phyloP scores from a whole-genome alignment of 1,140 invertebrate species.

The Mizuhopecten yessoensis region DNA sequence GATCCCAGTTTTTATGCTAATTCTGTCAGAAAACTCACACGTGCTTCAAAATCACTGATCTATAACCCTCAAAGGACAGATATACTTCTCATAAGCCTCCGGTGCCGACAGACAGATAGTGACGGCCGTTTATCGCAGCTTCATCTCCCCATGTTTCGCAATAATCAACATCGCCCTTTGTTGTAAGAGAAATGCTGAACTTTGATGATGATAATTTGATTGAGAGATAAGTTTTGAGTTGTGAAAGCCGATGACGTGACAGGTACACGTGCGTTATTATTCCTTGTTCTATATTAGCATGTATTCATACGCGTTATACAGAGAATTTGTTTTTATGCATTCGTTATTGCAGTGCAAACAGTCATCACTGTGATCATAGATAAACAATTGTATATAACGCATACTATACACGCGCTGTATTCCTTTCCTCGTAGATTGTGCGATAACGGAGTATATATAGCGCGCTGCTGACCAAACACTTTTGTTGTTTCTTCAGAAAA shows the following conservation, averaged over 20 bases:
- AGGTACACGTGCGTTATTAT: background rate
- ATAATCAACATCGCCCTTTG: background rate
- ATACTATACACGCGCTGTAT: too few relatives aligned
- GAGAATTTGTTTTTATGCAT: too few relatives aligned
- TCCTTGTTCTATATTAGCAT: background rate
- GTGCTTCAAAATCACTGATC: background rate
- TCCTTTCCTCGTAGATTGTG: too few relatives aligned
- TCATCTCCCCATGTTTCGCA: background rate
- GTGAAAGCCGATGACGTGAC: background rate
- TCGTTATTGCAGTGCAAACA: too few relatives aligned
- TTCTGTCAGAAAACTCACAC: background rate
- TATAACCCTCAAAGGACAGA: conserved; percentile 26
- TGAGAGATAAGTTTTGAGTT: background rate
- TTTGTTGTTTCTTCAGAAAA: background rate
- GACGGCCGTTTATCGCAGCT: background rate
- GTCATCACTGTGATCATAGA: too few relatives aligned
- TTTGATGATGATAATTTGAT: background rate
- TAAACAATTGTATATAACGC: too few relatives aligned
- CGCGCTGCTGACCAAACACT: background rate
- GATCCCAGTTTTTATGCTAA: background rate
- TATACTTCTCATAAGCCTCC: background rate
- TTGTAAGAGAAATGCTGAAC: background rate
- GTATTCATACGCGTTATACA: background rate
- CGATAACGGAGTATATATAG: too few relatives aligned
- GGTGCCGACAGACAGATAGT: background rate